Conservation (phyloP, 2,113 vertebrate species). For the Oreamnos americanus region DNA sequence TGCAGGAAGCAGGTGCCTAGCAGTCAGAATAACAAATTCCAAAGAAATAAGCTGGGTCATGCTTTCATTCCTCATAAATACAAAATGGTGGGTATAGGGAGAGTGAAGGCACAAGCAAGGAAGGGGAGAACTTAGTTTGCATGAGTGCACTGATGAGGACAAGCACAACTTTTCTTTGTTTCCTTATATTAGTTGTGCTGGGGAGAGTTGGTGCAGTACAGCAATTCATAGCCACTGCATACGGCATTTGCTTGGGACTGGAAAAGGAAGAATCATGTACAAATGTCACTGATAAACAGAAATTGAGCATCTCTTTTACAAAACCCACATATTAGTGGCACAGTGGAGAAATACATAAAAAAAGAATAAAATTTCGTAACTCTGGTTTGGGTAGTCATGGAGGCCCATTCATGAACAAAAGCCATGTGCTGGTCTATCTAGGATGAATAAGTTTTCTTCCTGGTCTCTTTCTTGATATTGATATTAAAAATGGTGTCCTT, state of each 20-base stretch:
- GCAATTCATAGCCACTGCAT: not conserved
- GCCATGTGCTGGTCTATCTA: not conserved
- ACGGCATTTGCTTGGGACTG: not conserved
- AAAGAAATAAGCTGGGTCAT: conserved; percentile 32
- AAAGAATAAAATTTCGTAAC: not conserved
- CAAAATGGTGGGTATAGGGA: not conserved
- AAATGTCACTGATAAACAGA: not conserved
- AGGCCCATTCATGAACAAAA: not conserved
- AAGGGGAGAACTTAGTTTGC: not conserved
- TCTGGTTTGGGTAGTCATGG: not conserved
- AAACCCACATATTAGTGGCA: not conserved
- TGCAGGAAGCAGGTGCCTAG: conserved; percentile 11
- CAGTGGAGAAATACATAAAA: not conserved
- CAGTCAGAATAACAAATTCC: conserved; percentile 48
- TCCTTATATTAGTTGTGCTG: not conserved
- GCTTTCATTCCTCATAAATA: conserved; percentile 24
- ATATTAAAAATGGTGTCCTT: not conserved
- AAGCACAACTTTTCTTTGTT: not conserved
- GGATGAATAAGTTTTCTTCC: not conserved
- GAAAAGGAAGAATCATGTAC: not conserved
- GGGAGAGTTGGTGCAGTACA: not conserved
- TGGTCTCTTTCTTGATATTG: not conserved
- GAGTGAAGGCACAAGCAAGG: not conserved
- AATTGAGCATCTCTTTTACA: not conserved
- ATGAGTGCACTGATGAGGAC: not conserved